Evolutionary conservation across 2,888 invertebrate species (phyloP).

Genomic region (Orthosia gracilis): DNA sequence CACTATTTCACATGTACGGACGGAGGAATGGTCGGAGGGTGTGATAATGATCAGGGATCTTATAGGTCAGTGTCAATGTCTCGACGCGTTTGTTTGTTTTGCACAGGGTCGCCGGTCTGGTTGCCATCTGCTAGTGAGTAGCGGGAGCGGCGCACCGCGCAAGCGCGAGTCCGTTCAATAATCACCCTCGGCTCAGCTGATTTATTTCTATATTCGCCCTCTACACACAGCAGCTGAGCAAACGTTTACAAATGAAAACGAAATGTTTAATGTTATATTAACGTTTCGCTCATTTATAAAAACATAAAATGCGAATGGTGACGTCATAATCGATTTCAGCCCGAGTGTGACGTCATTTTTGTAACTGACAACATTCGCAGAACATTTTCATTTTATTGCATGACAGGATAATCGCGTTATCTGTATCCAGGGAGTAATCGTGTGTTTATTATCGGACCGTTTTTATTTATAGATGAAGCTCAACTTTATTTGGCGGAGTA

Average conservation of each 20-base stretch:
- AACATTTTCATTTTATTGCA: constrained; percentile 9
- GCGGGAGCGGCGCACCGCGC: constrained; percentile 74
- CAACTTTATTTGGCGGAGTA: neutral
- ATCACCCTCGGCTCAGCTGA: constrained; percentile 77
- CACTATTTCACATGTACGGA: constrained; percentile 46
- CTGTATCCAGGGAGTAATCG: constrained; percentile 11
- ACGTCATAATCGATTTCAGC: constrained; percentile 41
- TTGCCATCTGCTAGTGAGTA: constrained; percentile 65
- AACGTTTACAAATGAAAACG: constrained; percentile 16
- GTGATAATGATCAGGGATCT: constrained; percentile 63
- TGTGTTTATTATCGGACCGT: neutral
- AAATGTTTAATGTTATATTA: constrained; percentile 23
- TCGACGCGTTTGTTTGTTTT: constrained; percentile 86
- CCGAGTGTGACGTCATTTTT: constrained; percentile 38
- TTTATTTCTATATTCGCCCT: constrained; percentile 66
- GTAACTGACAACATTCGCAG: constrained; percentile 18
- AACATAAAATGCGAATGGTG: constrained; percentile 18
- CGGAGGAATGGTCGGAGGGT: constrained; percentile 63
- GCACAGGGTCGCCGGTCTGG: constrained; percentile 77
- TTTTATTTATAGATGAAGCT: constrained; percentile 12
- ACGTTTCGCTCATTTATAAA: constrained; percentile 11
- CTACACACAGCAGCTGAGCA: constrained; percentile 30
- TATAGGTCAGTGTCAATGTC: constrained; percentile 84
- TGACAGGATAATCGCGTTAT: neutral
- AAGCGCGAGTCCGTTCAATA: constrained; percentile 88